Percentiles rank a stretch among this genome's conserved stretches.
Conservation (phyloP, 1,140 invertebrate species). For the Drosophila suzukii region DNA sequence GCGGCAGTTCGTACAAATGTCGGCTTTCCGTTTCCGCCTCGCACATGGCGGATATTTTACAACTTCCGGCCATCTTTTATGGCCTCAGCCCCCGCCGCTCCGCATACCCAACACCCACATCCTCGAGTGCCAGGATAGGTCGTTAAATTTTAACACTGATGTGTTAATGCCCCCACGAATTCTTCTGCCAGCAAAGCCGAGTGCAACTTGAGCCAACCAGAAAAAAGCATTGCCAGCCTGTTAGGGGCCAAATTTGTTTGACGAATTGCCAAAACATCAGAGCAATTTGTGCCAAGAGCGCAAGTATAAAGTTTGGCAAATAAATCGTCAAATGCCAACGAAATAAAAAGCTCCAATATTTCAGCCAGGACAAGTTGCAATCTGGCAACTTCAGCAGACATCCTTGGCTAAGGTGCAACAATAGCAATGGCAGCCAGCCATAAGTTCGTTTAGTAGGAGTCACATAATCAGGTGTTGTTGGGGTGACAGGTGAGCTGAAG, state of each 20-base stretch:
- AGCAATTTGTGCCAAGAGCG: constrained; percentile 65
- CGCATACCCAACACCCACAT: not conserved
- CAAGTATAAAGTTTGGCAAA: constrained; percentile 50
- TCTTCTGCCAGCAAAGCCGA: constrained; percentile 10
- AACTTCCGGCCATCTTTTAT: constrained; percentile 69
- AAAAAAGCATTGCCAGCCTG: constrained; percentile 17
- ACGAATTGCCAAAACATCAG: constrained; percentile 73
- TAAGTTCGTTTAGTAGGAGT: constrained; percentile 12
- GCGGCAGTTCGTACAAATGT: constrained; percentile 33
- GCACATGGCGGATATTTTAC: constrained; percentile 75
- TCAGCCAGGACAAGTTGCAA: constrained; percentile 29
- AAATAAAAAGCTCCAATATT: constrained; percentile 50
- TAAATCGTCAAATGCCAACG: constrained; percentile 70
- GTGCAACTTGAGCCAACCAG: constrained; percentile 26
- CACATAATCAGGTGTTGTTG: not conserved
- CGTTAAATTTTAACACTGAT: constrained; percentile 80
- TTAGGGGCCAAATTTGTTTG: constrained; percentile 58
- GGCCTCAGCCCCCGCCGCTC: not conserved
- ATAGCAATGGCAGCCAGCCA: constrained; percentile 31
- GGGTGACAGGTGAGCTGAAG: not conserved
- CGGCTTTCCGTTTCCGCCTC: constrained; percentile 42
- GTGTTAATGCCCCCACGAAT: constrained; percentile 67
- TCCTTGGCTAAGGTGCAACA: constrained; percentile 40
- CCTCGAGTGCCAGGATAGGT: constrained; percentile 25
- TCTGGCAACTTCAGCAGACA: constrained; percentile 19